Evolutionary conservation across 2,797 vertebrate species (phyloP).

Genomic region (Sternarchorhynchus goeldii): DNA sequence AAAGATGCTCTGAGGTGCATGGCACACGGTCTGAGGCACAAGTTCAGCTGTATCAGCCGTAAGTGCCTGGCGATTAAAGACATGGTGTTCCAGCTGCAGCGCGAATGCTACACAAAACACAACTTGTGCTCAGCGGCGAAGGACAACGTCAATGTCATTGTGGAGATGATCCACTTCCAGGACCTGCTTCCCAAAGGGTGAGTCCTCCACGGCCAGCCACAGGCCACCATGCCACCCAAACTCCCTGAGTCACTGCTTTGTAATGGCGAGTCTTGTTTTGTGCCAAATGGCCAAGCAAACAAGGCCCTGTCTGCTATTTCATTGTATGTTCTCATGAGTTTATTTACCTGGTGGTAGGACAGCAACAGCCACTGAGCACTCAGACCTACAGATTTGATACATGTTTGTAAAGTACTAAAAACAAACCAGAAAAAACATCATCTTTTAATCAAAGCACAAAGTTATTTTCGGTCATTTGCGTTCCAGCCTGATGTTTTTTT

Average conservation of each 20-base stretch:
- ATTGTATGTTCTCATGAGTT: neutral
- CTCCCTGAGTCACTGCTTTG: too few relatives aligned
- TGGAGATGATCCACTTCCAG: constrained; percentile 99
- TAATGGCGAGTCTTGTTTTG: neutral
- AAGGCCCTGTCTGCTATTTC: constrained; percentile 1
- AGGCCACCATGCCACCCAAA: neutral
- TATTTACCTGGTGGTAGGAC: neutral
- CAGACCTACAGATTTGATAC: neutral
- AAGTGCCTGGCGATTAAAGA: constrained; percentile 98
- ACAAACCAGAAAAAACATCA: neutral
- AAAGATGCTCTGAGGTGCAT: constrained; percentile 98
- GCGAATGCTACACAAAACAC: constrained; percentile 95
- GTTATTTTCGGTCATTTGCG: constrained; percentile 18
- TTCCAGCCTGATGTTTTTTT: constrained; percentile 27
- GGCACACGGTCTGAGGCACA: constrained; percentile 93
- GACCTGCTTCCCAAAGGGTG: constrained; percentile 97
- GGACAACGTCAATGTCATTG: constrained; percentile 94
- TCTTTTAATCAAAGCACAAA: neutral
- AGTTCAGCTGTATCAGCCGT: constrained; percentile 98
- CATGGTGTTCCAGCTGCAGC: constrained; percentile 97
- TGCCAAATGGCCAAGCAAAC: constrained; percentile 3
- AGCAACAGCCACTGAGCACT: neutral
- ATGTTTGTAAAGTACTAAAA: neutral
- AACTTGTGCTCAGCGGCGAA: constrained; percentile 95
- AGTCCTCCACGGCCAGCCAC: constrained; percentile 60